Conservation (phyloP, 2,797 vertebrate genomes). For the Enteromius radiatus region DNA sequence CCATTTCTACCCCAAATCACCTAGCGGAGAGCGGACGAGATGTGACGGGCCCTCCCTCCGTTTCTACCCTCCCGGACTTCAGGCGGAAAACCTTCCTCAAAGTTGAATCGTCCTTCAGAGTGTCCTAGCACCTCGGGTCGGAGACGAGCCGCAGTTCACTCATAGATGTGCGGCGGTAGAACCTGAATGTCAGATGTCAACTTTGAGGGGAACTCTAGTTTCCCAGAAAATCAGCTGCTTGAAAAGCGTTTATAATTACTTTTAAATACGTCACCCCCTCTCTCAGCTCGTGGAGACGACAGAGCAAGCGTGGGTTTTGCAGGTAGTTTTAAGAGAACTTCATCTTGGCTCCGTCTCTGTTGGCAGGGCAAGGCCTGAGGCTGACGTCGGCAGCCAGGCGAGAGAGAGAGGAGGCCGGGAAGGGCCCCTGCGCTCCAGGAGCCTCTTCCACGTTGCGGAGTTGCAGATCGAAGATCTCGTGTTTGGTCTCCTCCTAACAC, state of each 20-base stretch:
- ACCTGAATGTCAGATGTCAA: conserved; percentile 67
- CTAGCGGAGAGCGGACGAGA: conserved; percentile 79
- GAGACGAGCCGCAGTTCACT: conserved; percentile 41
- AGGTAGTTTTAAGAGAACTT: conserved; percentile 66
- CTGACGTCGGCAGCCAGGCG: conserved; percentile 55
- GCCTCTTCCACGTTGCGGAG: conserved; percentile 79
- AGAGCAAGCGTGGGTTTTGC: conserved; percentile 68
- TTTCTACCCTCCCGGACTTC: conserved; percentile 62
- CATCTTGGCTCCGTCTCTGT: conserved; percentile 62
- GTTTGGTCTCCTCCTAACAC: conserved; percentile 62
- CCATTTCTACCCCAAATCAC: conserved; percentile 78
- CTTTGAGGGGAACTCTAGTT: conserved; percentile 71
- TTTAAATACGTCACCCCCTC: conserved; percentile 61
- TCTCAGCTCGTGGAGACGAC: conserved; percentile 72
- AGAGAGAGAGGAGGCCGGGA: conserved; percentile 67
- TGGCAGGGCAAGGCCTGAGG: conserved; percentile 64
- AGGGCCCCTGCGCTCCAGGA: conserved; percentile 74
- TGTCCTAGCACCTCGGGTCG: conserved; percentile 49
- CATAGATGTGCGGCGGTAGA: conserved; percentile 67
- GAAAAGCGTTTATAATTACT: conserved; percentile 73
- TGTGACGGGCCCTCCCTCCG: conserved; percentile 64
- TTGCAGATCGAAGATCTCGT: conserved; percentile 64
- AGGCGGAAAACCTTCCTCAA: conserved; percentile 72
- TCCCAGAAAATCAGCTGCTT: conserved; percentile 67
- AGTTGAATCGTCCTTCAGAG: conserved; percentile 66